phyloP scores from a whole-genome alignment of 1,140 invertebrate species.

The Spodoptera frugiperda region DNA sequence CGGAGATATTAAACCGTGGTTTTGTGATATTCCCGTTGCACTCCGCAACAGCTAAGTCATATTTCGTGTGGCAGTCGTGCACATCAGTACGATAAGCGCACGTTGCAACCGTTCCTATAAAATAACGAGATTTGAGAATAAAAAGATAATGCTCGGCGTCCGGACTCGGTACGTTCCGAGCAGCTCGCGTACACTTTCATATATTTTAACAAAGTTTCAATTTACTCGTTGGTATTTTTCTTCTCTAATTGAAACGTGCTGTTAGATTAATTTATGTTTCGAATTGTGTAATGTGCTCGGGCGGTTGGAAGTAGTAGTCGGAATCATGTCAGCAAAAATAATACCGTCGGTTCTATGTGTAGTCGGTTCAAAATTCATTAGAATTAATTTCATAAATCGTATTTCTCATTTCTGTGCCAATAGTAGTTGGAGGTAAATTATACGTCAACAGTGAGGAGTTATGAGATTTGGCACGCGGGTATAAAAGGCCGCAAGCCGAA shows the following conservation, averaged over 20 bases:
- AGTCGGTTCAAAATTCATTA: not conserved
- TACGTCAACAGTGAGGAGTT: slow-evolving; percentile 55
- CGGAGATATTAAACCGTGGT: slow-evolving; percentile 73
- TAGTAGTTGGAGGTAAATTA: slow-evolving; percentile 35
- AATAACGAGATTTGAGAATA: slow-evolving; percentile 45
- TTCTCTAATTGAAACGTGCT: slow-evolving; percentile 31
- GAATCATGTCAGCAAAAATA: not conserved
- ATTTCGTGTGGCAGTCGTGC: slow-evolving; percentile 65
- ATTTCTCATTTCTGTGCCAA: slow-evolving; percentile 26
- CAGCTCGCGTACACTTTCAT: slow-evolving; percentile 21
- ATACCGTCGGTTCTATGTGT: not conserved
- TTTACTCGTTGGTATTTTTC: slow-evolving; percentile 32
- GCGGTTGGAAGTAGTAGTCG: not conserved
- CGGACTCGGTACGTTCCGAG: slow-evolving; percentile 8
- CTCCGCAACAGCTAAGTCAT: slow-evolving; percentile 63
- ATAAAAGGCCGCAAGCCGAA: slow-evolving; percentile 50
- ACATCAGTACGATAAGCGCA: slow-evolving; percentile 55
- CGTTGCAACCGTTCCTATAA: slow-evolving; percentile 36
- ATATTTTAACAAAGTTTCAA: slow-evolving; percentile 36
- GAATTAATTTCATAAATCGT: slow-evolving; percentile 12
- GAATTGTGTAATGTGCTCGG: slow-evolving; percentile 12
- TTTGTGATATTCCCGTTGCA: slow-evolving; percentile 65
- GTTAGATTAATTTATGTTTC: slow-evolving; percentile 31
- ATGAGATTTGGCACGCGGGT: slow-evolving; percentile 60
- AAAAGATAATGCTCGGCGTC: slow-evolving; percentile 33